Percentiles rank a stretch among this genome's conserved stretches.
Conservation (phyloP, 1,140 invertebrate species). For the Drosophila simulans region DNA sequence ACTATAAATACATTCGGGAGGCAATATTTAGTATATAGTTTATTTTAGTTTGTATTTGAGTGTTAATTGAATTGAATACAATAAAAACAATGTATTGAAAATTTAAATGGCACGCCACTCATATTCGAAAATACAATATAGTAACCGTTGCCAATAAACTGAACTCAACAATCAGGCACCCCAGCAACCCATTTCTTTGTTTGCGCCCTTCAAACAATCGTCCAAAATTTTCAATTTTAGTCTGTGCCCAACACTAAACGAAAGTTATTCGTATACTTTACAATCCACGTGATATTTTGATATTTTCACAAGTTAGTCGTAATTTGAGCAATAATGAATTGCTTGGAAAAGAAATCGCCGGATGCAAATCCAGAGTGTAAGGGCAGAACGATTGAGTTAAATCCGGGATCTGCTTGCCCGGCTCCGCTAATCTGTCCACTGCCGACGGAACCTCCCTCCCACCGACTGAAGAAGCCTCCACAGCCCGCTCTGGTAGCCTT, state of each 20-base stretch:
- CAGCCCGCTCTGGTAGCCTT: constrained; percentile 35
- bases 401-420: constrained; percentile 50
- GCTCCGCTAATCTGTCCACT: constrained; percentile 60
- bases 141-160: constrained; percentile 40
- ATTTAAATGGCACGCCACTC: too few relatives aligned
- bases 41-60: neutral
- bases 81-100: too few relatives aligned
- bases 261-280: neutral
- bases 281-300: neutral
- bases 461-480: constrained; percentile 17
- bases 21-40: too few relatives aligned
- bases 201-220: constrained; percentile 59
- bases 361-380: constrained; percentile 26
- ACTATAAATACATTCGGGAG: neutral
- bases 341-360: constrained; percentile 43
- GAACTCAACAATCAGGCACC: constrained; percentile 3
- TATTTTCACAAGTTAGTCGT: neutral
- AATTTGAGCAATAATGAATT: constrained; percentile 32
- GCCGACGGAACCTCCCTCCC: constrained; percentile 34
- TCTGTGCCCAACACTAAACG: constrained; percentile 4
- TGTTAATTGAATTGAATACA: too few relatives aligned
- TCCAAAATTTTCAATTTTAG: constrained; percentile 29
- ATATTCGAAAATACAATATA: neutral
- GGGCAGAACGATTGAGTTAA: constrained; percentile 41
- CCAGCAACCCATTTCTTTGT: constrained; percentile 47